A percentile compares a stretch with the other conserved stretches of the same genome.
Conservation (phyloP, 2,797 vertebrate genomes). For the Acropternis orthonyx region DNA sequence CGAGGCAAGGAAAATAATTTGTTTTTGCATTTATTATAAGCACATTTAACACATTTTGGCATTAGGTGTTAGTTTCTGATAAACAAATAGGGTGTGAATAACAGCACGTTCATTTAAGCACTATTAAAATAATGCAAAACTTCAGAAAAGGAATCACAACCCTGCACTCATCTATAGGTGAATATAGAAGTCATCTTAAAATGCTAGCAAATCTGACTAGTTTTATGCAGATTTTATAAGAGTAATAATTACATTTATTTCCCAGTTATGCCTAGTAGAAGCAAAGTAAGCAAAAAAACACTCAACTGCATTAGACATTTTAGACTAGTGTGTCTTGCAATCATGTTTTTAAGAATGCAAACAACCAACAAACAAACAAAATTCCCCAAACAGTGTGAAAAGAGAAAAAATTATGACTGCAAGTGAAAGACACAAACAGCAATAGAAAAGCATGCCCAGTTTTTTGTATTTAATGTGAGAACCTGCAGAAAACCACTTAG, state of each 20-base stretch:
- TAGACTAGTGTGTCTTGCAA: not conserved
- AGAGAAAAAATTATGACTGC: not conserved
- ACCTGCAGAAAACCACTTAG: not conserved
- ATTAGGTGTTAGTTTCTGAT: not conserved
- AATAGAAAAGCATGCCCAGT: not conserved
- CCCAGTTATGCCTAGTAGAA: not conserved
- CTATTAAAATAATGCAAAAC: not conserved
- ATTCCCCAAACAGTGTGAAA: not conserved
- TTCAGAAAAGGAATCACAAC: not conserved
- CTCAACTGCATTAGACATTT: not conserved
- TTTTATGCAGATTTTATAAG: not conserved
- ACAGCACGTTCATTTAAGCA: not conserved
- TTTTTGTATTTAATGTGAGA: not conserved
- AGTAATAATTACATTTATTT: not conserved
- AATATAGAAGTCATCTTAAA: not conserved
- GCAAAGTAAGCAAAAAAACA: not conserved
- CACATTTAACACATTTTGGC: too few species aligned
- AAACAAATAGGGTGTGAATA: not conserved
- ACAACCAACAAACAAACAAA: not conserved
- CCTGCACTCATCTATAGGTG: not conserved
- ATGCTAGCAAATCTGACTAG: not conserved
- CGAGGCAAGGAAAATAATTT: accelerated
- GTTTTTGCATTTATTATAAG: too few species aligned
- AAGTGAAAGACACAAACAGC: not conserved
- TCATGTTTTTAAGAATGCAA: not conserved